Percentiles rank a stretch among this genome's conserved stretches.
Conservation (phyloP, 2,888 invertebrate species). For the Thymelicus acteon region DNA sequence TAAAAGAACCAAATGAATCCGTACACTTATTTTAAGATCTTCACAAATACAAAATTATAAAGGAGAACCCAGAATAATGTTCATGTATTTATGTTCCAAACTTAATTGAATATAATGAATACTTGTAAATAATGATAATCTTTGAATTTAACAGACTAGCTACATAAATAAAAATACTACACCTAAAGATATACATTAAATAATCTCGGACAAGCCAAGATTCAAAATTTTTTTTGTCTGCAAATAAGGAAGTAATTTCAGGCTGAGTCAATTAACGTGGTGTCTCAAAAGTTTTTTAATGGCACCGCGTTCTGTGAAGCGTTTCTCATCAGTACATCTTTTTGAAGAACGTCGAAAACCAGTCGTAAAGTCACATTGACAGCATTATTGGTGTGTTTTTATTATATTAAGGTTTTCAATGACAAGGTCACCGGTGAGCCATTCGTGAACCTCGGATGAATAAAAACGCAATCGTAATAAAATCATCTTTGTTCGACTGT, state of each 20-base stretch:
- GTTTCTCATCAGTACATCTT: conserved; percentile 25
- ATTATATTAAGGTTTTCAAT: conserved; percentile 41
- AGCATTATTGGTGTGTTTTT: conserved; percentile 41
- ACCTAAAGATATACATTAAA: background rate
- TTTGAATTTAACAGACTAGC: too few species aligned
- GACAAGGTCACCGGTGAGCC: conserved; percentile 43
- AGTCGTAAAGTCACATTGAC: conserved; percentile 45
- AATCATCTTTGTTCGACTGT: conserved; percentile 29
- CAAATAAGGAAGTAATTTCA: conserved; percentile 32
- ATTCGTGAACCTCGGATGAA: conserved; percentile 29
- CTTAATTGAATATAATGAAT: background rate
- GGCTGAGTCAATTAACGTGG: conserved; percentile 20
- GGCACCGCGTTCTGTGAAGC: conserved; percentile 20
- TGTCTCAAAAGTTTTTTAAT: conserved; percentile 25
- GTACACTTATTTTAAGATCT: background rate
- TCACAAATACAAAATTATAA: background rate
- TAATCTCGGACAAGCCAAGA: background rate
- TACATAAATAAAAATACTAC: background rate
- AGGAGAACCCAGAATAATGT: background rate
- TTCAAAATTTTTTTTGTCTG: conserved; percentile 5
- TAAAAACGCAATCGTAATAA: conserved; percentile 36
- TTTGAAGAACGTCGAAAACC: conserved; percentile 36
- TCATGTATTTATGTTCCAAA: too few species aligned
- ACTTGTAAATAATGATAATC: background rate
- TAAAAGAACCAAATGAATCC: background rate